Conservation (phyloP, 2,888 invertebrate species). For the Dicranocentrus wangi region DNA sequence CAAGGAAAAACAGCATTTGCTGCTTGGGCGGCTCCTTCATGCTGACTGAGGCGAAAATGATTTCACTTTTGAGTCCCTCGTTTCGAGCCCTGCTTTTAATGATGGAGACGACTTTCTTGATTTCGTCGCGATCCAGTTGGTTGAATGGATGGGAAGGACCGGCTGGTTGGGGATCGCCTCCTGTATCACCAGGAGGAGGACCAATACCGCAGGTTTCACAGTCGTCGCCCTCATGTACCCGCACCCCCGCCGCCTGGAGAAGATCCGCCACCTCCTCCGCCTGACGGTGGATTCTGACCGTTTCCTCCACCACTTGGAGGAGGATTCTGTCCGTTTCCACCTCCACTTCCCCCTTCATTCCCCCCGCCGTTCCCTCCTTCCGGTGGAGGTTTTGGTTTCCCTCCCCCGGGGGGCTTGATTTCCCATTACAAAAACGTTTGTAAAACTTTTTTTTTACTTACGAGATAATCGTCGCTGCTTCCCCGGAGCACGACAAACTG, state of each 20-base stretch:
- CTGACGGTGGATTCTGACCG: conserved; percentile 1
- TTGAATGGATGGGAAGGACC: conserved; percentile 41
- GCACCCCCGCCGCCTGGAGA: not conserved
- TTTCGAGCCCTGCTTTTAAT: not conserved
- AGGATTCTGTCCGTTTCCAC: conserved; percentile 11
- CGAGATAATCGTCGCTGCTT: too few species aligned
- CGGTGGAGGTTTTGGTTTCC: too few species aligned
- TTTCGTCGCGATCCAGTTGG: conserved; percentile 36
- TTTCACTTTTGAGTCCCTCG: not conserved
- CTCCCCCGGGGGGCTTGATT: too few species aligned
- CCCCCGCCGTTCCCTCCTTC: too few species aligned
- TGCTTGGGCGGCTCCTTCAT: conserved; percentile 28
- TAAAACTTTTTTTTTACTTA: too few species aligned
- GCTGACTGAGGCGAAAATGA: conserved; percentile 33
- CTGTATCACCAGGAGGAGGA: not conserved
- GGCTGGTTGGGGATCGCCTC: conserved; percentile 26
- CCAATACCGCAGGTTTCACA: not conserved
- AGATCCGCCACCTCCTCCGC: not conserved
- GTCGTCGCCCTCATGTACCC: conserved; percentile 4
- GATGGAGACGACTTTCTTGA: not conserved
- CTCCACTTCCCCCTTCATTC: too few species aligned
- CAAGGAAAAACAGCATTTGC: not conserved
- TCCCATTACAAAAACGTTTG: too few species aligned
- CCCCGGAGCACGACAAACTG: too few species aligned
- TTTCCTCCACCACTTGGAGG: not conserved